A percentile compares a stretch with the other conserved stretches of the same genome.
Conservation (phyloP, 2,797 vertebrate genomes). For the Ispidina picta region DNA sequence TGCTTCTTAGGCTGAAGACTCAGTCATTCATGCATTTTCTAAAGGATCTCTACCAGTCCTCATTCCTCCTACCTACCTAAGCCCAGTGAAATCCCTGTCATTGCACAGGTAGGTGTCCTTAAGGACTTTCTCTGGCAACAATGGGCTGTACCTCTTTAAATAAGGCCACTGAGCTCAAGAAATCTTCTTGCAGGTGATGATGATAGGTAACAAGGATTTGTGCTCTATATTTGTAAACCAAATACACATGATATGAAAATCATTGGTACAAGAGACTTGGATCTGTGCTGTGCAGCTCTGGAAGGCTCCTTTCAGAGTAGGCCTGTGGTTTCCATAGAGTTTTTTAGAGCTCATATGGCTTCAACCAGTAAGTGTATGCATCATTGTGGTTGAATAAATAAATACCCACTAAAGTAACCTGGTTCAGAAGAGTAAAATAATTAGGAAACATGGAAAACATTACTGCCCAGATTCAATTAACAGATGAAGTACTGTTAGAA, state of each 20-base stretch:
- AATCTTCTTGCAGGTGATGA: neutral
- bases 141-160: neutral
- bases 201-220: neutral
- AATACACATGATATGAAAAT: neutral
- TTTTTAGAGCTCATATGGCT: constrained; percentile 27
- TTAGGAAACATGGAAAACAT: constrained; percentile 67
- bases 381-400: constrained; percentile 66
- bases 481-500: constrained; percentile 60
- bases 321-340: constrained; percentile 22
- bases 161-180: neutral
- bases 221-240: neutral
- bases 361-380: constrained; percentile 40
- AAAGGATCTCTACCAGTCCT: neutral
- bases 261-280: neutral
- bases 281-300: neutral
- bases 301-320: constrained; percentile 13
- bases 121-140: neutral
- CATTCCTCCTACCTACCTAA: neutral
- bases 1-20: neutral
- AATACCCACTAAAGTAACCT: constrained; percentile 54
- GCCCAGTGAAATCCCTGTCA: neutral
- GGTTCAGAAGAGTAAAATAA: constrained; percentile 68
- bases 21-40: accelerated
- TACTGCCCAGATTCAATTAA: constrained; percentile 64
- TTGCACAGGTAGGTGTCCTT: neutral